Conservation (phyloP, 2,888 invertebrate genomes). For the Volucella inflata region DNA sequence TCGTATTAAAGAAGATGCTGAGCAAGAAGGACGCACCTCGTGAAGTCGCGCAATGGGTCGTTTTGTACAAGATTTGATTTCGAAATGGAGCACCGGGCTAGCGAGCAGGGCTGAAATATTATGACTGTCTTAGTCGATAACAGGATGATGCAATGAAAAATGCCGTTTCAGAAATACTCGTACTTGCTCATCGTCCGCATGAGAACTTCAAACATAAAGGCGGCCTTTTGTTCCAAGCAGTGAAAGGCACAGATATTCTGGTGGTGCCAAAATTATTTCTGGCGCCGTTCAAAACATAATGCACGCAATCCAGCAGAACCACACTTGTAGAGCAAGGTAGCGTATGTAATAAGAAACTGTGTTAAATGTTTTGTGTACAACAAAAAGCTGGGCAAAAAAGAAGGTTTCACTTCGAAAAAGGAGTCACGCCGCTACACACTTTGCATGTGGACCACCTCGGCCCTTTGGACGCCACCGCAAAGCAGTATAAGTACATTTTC, state of each 20-base stretch:
- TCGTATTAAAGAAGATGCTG: conserved; percentile 45
- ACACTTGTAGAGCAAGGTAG: conserved; percentile 58
- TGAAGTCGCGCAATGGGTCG: conserved; percentile 42
- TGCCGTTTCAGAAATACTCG: conserved; percentile 51
- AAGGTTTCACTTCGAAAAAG: conserved; percentile 79
- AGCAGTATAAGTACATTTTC: conserved; percentile 55
- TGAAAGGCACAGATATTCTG: conserved; percentile 46
- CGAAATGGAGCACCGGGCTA: conserved; percentile 72
- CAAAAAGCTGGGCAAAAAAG: conserved; percentile 79
- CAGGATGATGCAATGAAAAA: conserved; percentile 50
- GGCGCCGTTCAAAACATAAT: conserved; percentile 49
- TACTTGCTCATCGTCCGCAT: conserved; percentile 34
- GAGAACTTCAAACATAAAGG: conserved; percentile 49
- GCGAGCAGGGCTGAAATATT: conserved; percentile 65
- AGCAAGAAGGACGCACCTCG: conserved; percentile 71
- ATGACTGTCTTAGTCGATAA: conserved; percentile 71
- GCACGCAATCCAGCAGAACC: conserved; percentile 7
- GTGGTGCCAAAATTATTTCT: conserved; percentile 48
- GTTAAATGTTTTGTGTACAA: conserved; percentile 52
- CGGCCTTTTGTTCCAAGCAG: conserved; percentile 44
- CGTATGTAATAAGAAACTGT: conserved; percentile 54
- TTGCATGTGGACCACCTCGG: conserved; percentile 76
- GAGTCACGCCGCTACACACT: conserved; percentile 77
- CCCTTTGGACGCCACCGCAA: conserved; percentile 74
- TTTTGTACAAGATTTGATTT: conserved; percentile 61